phyloP scores from a whole-genome alignment of 2,888 invertebrate genomes.

The Ormyrus thymus region DNA sequence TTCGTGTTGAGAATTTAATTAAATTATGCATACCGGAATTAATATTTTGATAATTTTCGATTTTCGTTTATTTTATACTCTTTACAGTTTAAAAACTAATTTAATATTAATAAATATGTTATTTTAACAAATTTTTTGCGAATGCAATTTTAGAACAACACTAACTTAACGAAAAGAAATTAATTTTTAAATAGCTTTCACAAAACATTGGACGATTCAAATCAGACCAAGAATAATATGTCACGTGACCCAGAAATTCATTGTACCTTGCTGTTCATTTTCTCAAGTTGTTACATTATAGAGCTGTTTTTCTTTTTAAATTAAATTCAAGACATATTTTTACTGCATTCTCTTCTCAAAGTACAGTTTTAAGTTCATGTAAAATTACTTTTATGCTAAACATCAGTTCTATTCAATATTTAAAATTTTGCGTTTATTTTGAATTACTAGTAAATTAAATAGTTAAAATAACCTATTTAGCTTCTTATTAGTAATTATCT shows the following conservation, averaged over 20 bases:
- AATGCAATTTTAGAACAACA: background rate
- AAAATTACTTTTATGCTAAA: too few species aligned
- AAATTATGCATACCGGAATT: background rate
- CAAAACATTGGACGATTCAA: constrained; percentile 12
- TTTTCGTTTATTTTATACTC: background rate
- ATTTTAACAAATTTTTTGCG: background rate
- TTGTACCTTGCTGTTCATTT: constrained; percentile 19
- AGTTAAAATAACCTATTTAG: too few species aligned
- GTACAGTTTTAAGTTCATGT: too few species aligned
- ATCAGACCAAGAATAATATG: constrained; percentile 19
- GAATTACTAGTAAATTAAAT: too few species aligned
- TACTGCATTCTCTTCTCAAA: too few species aligned
- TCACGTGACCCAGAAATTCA: constrained; percentile 32
- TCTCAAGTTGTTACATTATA: background rate
- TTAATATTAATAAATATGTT: background rate
- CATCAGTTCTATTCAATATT: too few species aligned
- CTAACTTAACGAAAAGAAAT: background rate
- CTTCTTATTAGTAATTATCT: too few species aligned
- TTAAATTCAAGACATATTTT: too few species aligned
- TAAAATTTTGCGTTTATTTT: too few species aligned
- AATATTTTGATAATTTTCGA: background rate
- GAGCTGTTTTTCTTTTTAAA: background rate
- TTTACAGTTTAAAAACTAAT: background rate
- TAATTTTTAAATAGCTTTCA: constrained; percentile 22
- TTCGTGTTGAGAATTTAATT: constrained; percentile 29